Base-by-base conservation (phyloP, 2,797 vertebrate genomes). In the Enteromius unitaeniatus region DNA sequence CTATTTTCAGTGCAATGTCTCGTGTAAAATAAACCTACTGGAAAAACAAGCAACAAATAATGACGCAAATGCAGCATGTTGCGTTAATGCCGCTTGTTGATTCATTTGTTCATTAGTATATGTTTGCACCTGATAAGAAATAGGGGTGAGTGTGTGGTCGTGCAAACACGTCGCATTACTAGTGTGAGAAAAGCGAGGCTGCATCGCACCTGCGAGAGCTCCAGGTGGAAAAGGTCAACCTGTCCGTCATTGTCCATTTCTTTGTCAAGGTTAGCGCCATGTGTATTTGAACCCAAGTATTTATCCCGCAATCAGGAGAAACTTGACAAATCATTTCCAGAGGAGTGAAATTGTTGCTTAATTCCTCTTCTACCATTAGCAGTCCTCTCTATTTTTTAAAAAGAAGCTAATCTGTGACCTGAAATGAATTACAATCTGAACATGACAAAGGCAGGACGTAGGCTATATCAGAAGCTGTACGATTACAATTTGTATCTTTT, bases 1-100 rank as follows among this genome's bases (percentile, higher is more conserved):
- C 89, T 92, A 91, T 93, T 88, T 49, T 89, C 91, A 90, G 85
- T 85, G n/a, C 37, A 90, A 88, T 89, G 78, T 78, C 81, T 42
- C 58, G 19, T 89, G 90, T 85, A 93, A 93, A 62, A 93, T 92
- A 90, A 92, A 14, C 45, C 13, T 47, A 14, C 60, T 85, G 90
- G 78, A 84, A 87, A 92, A 89, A 91, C 72, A 88, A 89, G 88
- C 86, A 85, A 75, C 70, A 88, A 81, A 89, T 89, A 92, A 95
- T 92, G 86, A 88, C 79, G 70, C 15, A 84, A 81, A 87, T 86
- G 78, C 87, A 81, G 84, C 86, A 83, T 78, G 89, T 91, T 90
- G 26, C 70, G 40, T 15, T 15, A 82, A 55, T 17, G 72, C 14
- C 80, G 65, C 51, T 77, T 74, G 75, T 45, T 77, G 78, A 53